Base-by-base conservation (phyloP, 2,113 vertebrate genomes). In the Cyprinus carpio region DNA sequence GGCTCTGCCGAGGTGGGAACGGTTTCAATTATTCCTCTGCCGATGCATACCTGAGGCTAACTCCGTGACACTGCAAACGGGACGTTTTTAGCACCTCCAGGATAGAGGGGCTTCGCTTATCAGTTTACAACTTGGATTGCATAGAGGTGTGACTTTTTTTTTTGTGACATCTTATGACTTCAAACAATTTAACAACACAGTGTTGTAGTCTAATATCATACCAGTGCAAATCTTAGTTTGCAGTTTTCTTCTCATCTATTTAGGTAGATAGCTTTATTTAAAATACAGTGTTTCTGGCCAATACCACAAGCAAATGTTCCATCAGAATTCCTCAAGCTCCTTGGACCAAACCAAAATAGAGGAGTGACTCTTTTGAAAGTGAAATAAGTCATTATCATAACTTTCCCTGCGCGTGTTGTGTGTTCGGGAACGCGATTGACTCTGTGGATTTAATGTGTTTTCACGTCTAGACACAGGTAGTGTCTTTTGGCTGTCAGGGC, bases 1-100 rank as follows among this genome's bases (percentile, higher is more conserved):
- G 84, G 16, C 65, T 74, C 25, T 75, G 37, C 84, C 23, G 77
- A 92, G 93, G 90, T 88, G 90, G 92, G 91, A 95, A 93, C 93
- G 88, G 87, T 93, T 94, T 93, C 93, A 94, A 94, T 95, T 90
- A 92, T 91, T 87, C 93, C 40, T 94, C 92, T 88, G 82, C 71
- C 10, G 75, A 40, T 69, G 43, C 85, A 87, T 80, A 85, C 86
- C 87, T 82, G 82, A 89, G 85, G 43, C 49, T 82, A 89, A 85
- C 85, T 88, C 75, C 46, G 87, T 91, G 91, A 91, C 91, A 85
- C 83, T 84, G 85, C 84, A 88, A 84, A 88, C 88, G 34, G 82
- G 78, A 54, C 82, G 85, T 92, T 93, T 92, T 92, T 90, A 86
- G 91, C 89, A 91, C 92, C 91, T 78, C 31, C 10, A 15, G 65